Evolutionary conservation across 2,888 invertebrate genomes (phyloP), one percentile per base, ranked within the genome.

Genomic region (Erebia palarica): DNA sequence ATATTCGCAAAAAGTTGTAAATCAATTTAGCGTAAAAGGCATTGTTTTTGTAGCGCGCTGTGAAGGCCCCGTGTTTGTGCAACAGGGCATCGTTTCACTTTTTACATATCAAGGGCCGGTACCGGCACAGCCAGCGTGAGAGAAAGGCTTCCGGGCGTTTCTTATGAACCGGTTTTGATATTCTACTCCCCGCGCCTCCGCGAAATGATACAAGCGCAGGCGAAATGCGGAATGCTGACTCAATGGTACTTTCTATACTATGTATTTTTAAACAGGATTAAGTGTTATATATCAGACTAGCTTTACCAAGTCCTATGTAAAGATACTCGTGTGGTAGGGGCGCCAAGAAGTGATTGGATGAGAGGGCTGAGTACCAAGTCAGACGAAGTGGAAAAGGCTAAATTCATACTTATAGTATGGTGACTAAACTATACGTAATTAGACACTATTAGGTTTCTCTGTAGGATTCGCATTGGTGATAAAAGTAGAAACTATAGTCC

Each of bases 61-160:
- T 51, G 51, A 69, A 65, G 47, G 69, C 51, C 55, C 53, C 65
- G 49, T 53, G 68, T 68, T 74, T 74, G 75, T 73, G 71, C 73
- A 76, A 75, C 64, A 61, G 70, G 70, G 65, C 51, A 65, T 47
- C 71, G 75, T 77, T 77, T 77, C 76, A 76, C 77, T 77, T 77
- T 73, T 77, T 76, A 75, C 71, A 74, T 73, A 77, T 76, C 75
- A 73, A 75, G 73, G 71, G 73, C 73, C 71, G 65, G 68, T 70
- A 71, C 68, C 71, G 75, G 76, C 72, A 71, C 75, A 79, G 76
- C 74, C 76, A 78, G 79, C 79, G 80, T 76, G 78, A 82, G 85
- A 87, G 86, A 87, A 87, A 89, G 85, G 86, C 85, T 89, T 89
- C 89, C 88, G 88, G 27, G 86, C 82, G 84, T 84, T 83, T 85